Evolutionary conservation across 2,888 invertebrate species (phyloP).

Genomic region (Globia sparganii): DNA sequence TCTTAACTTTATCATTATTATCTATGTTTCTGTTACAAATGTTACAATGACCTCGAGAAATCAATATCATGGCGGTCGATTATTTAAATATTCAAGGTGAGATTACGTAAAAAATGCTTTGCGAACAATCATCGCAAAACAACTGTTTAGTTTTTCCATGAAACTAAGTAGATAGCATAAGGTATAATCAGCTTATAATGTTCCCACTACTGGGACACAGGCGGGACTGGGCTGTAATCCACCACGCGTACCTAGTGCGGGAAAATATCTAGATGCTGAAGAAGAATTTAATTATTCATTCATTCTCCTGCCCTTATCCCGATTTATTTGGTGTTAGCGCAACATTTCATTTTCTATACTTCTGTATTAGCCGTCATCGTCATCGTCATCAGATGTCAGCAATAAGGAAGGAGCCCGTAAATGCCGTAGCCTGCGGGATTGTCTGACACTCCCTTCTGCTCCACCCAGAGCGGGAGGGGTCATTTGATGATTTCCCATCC

Average conservation of each 20-base stretch:
- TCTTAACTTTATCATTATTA: slow-evolving; percentile 50
- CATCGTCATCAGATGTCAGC: no score
- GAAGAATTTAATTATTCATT: neutral
- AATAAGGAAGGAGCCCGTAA: no score
- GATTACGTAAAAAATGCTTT: slow-evolving; percentile 35
- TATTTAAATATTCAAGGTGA: slow-evolving; percentile 59
- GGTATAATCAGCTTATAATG: no score
- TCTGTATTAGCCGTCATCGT: neutral
- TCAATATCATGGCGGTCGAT: slow-evolving; percentile 57
- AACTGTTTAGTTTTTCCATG: neutral
- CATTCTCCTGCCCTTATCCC: neutral
- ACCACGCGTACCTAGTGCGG: no score
- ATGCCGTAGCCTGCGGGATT: no score
- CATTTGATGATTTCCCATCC: no score
- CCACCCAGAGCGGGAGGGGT: no score
- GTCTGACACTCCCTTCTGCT: no score
- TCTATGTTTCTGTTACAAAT: slow-evolving; percentile 51
- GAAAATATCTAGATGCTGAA: neutral
- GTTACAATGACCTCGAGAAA: slow-evolving; percentile 61
- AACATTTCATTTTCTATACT: neutral
- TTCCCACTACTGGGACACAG: no score
- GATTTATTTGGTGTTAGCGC: no score
- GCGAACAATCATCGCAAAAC: slow-evolving; percentile 6
- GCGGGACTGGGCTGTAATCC: no score
- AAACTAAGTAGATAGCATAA: neutral